These are phyloP conservation scores for Acomys russatus DNA, from an alignment of 2,797 vertebrate genomes.

Conservation along the genomic window DNA sequence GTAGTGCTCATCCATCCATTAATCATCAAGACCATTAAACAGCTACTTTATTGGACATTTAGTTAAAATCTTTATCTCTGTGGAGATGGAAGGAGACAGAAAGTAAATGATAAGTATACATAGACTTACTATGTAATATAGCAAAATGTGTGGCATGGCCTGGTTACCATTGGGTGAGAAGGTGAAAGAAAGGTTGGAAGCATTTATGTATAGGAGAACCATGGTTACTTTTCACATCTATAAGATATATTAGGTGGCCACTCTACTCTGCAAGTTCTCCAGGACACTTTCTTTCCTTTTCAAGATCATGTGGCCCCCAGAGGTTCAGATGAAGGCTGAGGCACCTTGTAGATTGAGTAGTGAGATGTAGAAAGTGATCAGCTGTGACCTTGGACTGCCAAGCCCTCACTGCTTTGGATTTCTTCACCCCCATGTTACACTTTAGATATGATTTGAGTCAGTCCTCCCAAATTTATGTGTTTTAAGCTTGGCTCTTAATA, in stretches of 20 bases:
- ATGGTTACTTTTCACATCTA: background rate
- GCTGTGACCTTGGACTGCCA: background rate
- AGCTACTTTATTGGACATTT: background rate
- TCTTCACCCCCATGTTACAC: background rate
- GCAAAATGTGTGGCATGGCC: background rate
- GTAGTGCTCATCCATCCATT: background rate
- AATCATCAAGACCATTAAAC: background rate
- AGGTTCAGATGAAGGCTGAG: background rate
- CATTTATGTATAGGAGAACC: background rate
- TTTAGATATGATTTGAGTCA: background rate
- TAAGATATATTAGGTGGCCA: background rate
- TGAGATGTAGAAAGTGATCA: background rate
- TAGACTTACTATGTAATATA: background rate
- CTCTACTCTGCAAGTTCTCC: background rate
- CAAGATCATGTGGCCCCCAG: background rate
- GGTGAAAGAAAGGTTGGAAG: background rate
- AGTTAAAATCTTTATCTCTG: background rate
- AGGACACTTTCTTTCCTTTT: background rate
- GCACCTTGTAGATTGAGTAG: background rate
- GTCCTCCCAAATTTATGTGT: background rate
- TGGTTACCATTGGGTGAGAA: background rate
- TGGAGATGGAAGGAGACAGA: background rate
- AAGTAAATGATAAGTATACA: background rate
- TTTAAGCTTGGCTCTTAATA: background rate
- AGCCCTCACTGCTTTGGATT: background rate